These are phyloP conservation scores for Chlorospingus semifuscus DNA, from an alignment of 2,797 vertebrate genomes.

Conservation along the genomic window DNA sequence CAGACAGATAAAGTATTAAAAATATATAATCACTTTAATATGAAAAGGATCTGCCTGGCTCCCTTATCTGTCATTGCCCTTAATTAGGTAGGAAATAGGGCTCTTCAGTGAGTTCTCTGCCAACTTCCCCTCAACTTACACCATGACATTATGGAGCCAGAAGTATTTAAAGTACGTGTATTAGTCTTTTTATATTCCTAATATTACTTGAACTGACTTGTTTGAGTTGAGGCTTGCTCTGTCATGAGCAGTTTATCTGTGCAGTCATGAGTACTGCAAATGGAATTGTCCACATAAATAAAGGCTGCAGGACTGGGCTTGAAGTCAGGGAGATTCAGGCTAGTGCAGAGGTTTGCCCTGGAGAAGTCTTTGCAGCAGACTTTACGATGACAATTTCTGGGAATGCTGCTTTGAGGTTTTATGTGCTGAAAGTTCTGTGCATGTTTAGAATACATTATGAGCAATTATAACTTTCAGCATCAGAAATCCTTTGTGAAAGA, in stretches of 20 bases:
- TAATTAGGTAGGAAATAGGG: neutral
- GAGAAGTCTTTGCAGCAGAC: neutral
- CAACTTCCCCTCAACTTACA: neutral
- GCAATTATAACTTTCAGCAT: neutral
- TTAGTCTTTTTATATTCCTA: neutral
- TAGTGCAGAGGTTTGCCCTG: neutral
- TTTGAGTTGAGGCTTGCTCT: constrained; percentile 1
- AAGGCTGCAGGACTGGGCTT: neutral
- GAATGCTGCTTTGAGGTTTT: neutral
- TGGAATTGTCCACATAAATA: constrained; percentile 43
- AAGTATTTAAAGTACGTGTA: neutral
- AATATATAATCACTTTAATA: neutral
- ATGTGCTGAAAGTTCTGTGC: neutral
- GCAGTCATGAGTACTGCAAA: constrained; percentile 2
- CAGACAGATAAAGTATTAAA: constrained; percentile 13
- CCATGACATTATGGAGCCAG: neutral
- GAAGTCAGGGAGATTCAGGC: constrained; percentile 1
- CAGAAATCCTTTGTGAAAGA: neutral
- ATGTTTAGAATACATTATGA: neutral
- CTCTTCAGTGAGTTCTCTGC: neutral
- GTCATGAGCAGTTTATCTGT: constrained; percentile 13
- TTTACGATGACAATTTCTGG: neutral
- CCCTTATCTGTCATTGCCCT: neutral
- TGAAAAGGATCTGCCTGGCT: neutral
- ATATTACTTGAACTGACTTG: constrained; percentile 14